These are phyloP conservation scores for Psammodynastes pulverulentus DNA, from an alignment of 2,113 vertebrate species.

Conservation along the genomic window DNA sequence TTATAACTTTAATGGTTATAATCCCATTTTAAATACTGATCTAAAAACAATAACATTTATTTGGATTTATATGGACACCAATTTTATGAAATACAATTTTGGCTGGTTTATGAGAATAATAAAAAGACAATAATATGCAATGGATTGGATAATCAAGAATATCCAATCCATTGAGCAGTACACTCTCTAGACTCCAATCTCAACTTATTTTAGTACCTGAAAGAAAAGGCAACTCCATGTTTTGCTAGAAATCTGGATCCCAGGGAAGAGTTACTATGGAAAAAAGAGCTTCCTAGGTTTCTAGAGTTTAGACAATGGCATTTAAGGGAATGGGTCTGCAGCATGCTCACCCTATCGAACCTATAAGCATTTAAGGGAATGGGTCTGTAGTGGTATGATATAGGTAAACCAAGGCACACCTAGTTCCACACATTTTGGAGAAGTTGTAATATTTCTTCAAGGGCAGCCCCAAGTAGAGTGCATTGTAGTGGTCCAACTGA, in stretches of 20 bases:
- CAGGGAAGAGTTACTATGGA: background rate
- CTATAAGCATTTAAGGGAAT: background rate
- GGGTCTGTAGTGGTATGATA: background rate
- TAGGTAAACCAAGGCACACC: background rate
- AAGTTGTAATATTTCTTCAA: background rate
- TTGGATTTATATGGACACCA: background rate
- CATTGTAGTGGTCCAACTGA: background rate
- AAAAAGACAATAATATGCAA: background rate
- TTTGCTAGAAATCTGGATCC: background rate
- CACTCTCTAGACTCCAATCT: background rate
- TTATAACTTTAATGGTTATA: too few relatives aligned
- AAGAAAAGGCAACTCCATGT: background rate
- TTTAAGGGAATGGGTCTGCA: background rate
- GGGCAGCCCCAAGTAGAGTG: background rate
- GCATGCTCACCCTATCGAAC: too few relatives aligned
- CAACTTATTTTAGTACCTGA: background rate
- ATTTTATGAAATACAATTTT: background rate
- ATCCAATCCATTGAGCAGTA: background rate
- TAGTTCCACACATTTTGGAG: background rate
- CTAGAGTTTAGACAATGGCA: background rate
- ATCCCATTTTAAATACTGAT: background rate
- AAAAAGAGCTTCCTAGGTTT: background rate
- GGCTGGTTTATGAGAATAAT: background rate
- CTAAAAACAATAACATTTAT: background rate
- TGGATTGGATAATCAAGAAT: background rate